A percentile compares a stretch with the other conserved stretches of the same genome.
These are phyloP conservation scores for Cylindroiulus punctatus DNA, from an alignment of 2,888 invertebrate genomes.

Conservation along the genomic window DNA sequence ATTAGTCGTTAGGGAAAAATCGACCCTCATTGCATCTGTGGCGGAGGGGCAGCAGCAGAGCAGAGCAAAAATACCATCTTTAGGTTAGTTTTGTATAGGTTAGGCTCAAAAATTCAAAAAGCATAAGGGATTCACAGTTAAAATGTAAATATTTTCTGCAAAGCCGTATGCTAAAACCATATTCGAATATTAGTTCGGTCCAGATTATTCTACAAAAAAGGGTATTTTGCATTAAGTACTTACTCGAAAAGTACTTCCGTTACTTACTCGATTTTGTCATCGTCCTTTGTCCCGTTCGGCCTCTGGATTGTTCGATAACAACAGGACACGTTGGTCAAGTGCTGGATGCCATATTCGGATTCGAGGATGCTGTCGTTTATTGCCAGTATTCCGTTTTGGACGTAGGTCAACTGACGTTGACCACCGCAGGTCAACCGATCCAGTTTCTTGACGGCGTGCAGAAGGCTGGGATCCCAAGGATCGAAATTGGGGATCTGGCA, in stretches of 20 bases:
- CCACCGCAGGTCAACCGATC: slow-evolving; percentile 49
- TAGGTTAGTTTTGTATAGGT: no score
- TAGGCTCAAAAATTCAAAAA: no score
- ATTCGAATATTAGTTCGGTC: no score
- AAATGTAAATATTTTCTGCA: no score
- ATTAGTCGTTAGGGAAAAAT: no score
- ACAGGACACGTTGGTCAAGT: slow-evolving; percentile 47
- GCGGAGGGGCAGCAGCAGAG: no score
- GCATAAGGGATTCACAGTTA: no score
- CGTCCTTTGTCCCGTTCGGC: slow-evolving; percentile 49
- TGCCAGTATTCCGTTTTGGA: slow-evolving; percentile 23
- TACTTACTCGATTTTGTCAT: slow-evolving; percentile 50
- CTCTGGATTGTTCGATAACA: slow-evolving; percentile 52
- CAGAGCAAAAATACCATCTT: no score
- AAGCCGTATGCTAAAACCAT: no score
- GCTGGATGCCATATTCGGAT: slow-evolving; percentile 43
- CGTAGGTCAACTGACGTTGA: slow-evolving; percentile 49
- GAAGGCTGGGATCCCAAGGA: slow-evolving; percentile 57
- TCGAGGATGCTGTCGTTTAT: slow-evolving; percentile 47
- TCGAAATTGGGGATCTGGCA: slow-evolving; percentile 58
- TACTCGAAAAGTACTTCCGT: background rate
- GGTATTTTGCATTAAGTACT: no score
- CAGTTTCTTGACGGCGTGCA: background rate
- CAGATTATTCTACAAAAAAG: no score
- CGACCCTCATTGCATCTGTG: no score